Conservation (phyloP, 2,113 vertebrate species). For the Leuciscus idus region DNA sequence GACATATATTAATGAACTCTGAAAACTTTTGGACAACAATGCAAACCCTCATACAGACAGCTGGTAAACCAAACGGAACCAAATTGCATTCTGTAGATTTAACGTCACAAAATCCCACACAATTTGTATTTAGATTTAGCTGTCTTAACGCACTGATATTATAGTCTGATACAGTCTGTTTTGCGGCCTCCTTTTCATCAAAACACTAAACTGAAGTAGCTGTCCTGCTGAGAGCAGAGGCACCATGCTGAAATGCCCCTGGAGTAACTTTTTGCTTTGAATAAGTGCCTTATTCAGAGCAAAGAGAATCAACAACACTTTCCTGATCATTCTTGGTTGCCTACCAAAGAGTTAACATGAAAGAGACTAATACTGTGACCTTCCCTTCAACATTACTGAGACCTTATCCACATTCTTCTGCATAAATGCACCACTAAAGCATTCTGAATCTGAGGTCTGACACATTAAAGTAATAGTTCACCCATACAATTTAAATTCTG, state of each 20-base stretch:
- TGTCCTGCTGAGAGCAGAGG: slow-evolving; percentile 19
- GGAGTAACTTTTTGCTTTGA: slow-evolving; percentile 21
- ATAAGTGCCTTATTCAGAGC: slow-evolving; percentile 17
- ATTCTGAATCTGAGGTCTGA: background rate
- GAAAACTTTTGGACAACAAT: background rate
- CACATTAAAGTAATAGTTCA: slow-evolving; percentile 17
- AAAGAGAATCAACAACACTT: slow-evolving; percentile 18
- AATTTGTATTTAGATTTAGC: background rate
- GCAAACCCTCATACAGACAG: background rate
- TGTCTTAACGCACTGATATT: background rate
- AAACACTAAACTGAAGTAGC: background rate
- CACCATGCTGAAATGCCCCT: background rate
- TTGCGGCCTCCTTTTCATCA: background rate
- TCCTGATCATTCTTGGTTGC: slow-evolving; percentile 12
- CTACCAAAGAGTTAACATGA: slow-evolving; percentile 15
- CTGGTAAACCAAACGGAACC: background rate
- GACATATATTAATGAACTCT: background rate
- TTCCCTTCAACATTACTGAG: slow-evolving; percentile 6
- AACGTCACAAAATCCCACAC: background rate
- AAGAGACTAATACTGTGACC: slow-evolving; percentile 6
- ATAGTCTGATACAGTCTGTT: background rate
- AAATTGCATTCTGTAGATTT: background rate
- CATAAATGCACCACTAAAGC: background rate
- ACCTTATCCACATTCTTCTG: background rate
- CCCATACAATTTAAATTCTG: background rate